A percentile compares a stretch with the other conserved stretches of the same genome.
These are phyloP conservation scores for Caenorhabditis sp. DNA, from an alignment of 2,888 invertebrate species.

Conservation along the genomic window DNA sequence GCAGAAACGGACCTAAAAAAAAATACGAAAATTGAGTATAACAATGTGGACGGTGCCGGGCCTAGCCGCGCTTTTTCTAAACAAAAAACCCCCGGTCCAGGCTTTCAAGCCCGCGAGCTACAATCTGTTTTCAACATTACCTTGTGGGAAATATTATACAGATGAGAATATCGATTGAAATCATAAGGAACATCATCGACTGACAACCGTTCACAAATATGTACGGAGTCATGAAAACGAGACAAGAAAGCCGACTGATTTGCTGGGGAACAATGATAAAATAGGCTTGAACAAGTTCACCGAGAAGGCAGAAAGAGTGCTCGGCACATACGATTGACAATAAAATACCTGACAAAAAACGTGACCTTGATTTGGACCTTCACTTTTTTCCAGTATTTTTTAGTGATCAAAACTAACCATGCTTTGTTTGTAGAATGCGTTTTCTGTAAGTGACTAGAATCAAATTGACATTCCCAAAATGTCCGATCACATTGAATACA, in stretches of 20 bases:
- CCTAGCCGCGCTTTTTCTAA: no score
- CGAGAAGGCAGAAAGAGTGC: constrained; percentile 1
- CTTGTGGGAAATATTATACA: background rate
- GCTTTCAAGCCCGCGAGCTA: no score
- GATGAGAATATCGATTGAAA: background rate
- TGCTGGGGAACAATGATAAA: background rate
- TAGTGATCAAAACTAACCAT: no score
- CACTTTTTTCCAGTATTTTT: no score
- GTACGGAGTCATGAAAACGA: constrained; percentile 1
- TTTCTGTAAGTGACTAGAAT: background rate
- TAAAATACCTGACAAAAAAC: background rate
- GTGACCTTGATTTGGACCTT: background rate
- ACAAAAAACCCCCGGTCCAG: no score
- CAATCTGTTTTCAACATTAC: no score
- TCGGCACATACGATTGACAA: background rate
- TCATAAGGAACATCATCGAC: constrained; percentile 5
- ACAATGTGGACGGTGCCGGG: no score
- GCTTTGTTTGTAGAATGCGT: background rate
- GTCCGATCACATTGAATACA: background rate
- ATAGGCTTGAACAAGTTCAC: background rate
- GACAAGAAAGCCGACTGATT: background rate
- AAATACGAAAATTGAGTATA: no score
- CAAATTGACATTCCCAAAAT: background rate
- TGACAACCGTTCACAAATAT: background rate
- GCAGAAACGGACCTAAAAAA: no score